Conservation (phyloP, 2,888 invertebrate genomes). For the Hypercompe scribonia region DNA sequence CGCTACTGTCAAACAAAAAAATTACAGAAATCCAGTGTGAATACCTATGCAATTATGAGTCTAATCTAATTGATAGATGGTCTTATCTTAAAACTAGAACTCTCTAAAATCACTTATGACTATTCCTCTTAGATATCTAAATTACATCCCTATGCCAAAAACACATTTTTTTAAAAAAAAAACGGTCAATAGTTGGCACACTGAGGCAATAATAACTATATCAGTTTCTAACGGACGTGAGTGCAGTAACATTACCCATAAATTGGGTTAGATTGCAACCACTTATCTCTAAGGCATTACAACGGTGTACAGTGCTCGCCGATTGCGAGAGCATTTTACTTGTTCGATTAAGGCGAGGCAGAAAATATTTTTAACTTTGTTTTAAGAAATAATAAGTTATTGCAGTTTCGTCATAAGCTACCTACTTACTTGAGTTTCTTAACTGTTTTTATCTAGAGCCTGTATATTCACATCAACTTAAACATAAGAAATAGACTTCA, state of each 20-base stretch:
- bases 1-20: no score
- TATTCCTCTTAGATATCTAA: slow-evolving; percentile 1
- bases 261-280: slow-evolving; percentile 76
- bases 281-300: slow-evolving; percentile 71
- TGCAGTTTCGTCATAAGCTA: slow-evolving; percentile 10
- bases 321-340: slow-evolving; percentile 27
- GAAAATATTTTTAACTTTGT: slow-evolving; percentile 9
- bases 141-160: neutral
- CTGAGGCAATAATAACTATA: slow-evolving; percentile 65
- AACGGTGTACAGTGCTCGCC: slow-evolving; percentile 27
- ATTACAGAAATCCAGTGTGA: neutral
- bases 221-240: slow-evolving; percentile 69
- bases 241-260: slow-evolving; percentile 69
- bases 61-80: neutral
- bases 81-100: neutral
- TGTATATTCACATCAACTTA: neutral
- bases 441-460: neutral
- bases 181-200: slow-evolving; percentile 58
- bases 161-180: slow-evolving; percentile 21
- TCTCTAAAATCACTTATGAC: neutral
- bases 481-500: neutral
- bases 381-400: neutral
- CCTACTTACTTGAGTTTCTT: neutral
- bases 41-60: neutral
- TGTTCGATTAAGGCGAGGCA: slow-evolving; percentile 10